Evolutionary conservation across 2,888 invertebrate genomes (phyloP).

Genomic region (Aspidiotus destructor): DNA sequence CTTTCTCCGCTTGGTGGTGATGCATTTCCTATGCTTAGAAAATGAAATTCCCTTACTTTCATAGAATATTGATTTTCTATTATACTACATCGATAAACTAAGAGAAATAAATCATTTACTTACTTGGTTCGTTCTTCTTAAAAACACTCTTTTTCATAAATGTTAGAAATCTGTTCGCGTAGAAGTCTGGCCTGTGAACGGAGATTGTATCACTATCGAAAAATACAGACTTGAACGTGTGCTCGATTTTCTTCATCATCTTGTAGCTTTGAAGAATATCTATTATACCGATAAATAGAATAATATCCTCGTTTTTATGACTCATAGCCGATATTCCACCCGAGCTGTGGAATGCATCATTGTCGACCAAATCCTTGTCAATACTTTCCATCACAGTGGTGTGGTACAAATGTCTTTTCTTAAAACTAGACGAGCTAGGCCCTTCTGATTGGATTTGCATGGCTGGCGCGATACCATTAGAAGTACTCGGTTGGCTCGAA

Average conservation of each 20-base stretch:
- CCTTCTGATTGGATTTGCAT: conserved; percentile 14
- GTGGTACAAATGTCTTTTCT: conserved; percentile 24
- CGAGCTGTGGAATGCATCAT: conserved; percentile 19
- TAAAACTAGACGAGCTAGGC: conserved; percentile 12
- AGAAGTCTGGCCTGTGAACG: conserved; percentile 31
- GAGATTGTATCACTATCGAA: conserved; percentile 29
- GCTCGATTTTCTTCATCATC: conserved; percentile 32
- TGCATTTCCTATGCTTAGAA: too few relatives aligned
- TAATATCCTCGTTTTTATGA: conserved; percentile 22
- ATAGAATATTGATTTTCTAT: too few relatives aligned
- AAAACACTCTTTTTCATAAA: conserved; percentile 30
- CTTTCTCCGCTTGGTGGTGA: too few relatives aligned
- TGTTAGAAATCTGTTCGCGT: conserved; percentile 27
- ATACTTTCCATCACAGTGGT: conserved; percentile 32
- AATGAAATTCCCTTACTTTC: too few relatives aligned
- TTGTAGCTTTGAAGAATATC: conserved; percentile 32
- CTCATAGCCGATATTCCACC: conserved; percentile 29
- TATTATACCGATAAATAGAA: conserved; percentile 32
- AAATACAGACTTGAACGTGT: conserved; percentile 30
- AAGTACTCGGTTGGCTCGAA: conserved; percentile 19
- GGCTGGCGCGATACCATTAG: conserved; percentile 5
- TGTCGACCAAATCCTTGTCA: conserved; percentile 9
- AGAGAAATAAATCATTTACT: conserved; percentile 9
- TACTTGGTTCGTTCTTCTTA: conserved; percentile 23
- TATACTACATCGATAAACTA: neutral